Percentiles rank a stretch among this genome's conserved stretches.
Evolutionary conservation across 2,888 invertebrate genomes (phyloP).

Genomic region (Sipha maydis): DNA sequence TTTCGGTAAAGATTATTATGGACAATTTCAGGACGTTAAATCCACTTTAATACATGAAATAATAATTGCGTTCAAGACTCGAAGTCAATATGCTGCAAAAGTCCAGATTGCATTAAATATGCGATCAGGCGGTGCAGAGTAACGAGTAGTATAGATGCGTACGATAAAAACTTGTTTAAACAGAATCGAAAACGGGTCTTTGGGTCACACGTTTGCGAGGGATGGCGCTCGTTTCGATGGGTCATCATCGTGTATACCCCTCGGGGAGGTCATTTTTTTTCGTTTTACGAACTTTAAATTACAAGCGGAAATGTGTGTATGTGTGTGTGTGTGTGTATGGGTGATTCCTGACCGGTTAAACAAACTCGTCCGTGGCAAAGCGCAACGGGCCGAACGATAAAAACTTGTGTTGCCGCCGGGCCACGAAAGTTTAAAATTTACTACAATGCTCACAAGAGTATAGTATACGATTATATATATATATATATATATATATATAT

Average conservation of each 20-base stretch:
- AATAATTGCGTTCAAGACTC: too few species aligned
- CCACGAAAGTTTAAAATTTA: slow-evolving; percentile 57
- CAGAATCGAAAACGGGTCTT: background rate
- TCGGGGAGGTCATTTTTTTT: background rate
- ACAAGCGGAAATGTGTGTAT: background rate
- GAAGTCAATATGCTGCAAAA: too few species aligned
- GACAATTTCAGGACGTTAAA: too few species aligned
- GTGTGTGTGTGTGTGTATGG: too few species aligned
- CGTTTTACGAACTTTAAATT: slow-evolving; percentile 39
- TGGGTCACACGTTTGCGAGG: slow-evolving; percentile 64
- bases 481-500: background rate
- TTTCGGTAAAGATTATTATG: too few species aligned
- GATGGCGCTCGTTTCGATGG: background rate
- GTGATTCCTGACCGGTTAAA: slow-evolving; percentile 65
- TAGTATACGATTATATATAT: background rate
- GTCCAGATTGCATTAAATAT: too few species aligned
- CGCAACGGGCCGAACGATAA: slow-evolving; percentile 66
- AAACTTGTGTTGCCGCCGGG: slow-evolving; percentile 30
- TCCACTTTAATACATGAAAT: too few species aligned
- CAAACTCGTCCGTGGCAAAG: slow-evolving; percentile 70
- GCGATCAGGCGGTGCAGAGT: too few species aligned
- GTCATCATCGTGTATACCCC: too few species aligned
- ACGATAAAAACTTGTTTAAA: too few species aligned
- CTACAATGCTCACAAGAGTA: background rate
- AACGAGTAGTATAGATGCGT: too few species aligned